Conservation (phyloP, 1,140 invertebrate species). For the Dendrolimus kikuchii region DNA sequence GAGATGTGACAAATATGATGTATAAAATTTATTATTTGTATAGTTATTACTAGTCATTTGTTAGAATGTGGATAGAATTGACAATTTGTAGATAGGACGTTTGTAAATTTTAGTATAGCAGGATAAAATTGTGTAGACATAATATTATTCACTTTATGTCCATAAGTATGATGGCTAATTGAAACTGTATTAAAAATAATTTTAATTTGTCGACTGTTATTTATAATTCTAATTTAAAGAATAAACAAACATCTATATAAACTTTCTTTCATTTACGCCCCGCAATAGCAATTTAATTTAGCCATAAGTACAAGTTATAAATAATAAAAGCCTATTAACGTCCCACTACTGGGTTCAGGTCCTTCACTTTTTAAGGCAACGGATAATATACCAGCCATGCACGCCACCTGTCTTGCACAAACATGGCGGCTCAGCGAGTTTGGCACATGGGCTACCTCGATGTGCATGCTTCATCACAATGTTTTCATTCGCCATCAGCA, state of each 20-base stretch:
- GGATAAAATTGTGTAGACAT: conserved; percentile 3
- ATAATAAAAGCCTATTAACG: too few relatives aligned
- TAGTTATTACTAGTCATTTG: conserved; percentile 64
- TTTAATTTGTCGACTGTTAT: conserved; percentile 38
- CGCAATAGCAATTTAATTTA: too few relatives aligned
- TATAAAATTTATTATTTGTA: conserved; percentile 30
- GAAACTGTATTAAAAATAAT: conserved; percentile 11
- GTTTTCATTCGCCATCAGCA: too few relatives aligned
- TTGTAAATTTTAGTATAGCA: conserved; percentile 23
- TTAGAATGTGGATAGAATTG: conserved; percentile 47
- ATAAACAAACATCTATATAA: conserved; percentile 24
- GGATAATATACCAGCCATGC: too few relatives aligned
- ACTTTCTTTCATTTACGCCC: too few relatives aligned
- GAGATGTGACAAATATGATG: conserved; percentile 36
- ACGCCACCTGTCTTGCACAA: too few relatives aligned
- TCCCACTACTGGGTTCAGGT: too few relatives aligned
- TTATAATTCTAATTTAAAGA: conserved; percentile 36
- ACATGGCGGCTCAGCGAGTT: too few relatives aligned
- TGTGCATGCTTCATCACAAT: too few relatives aligned
- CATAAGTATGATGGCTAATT: conserved; percentile 16
- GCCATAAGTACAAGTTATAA: too few relatives aligned
- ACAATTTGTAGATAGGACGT: conserved; percentile 37
- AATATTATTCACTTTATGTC: conserved; percentile 6
- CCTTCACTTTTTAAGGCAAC: too few relatives aligned
- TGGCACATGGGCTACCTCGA: too few relatives aligned